Evolutionary conservation across 1,140 invertebrate species (phyloP), one percentile per base, ranked within the genome.

Genomic region (Archivesica marissinica): DNA sequence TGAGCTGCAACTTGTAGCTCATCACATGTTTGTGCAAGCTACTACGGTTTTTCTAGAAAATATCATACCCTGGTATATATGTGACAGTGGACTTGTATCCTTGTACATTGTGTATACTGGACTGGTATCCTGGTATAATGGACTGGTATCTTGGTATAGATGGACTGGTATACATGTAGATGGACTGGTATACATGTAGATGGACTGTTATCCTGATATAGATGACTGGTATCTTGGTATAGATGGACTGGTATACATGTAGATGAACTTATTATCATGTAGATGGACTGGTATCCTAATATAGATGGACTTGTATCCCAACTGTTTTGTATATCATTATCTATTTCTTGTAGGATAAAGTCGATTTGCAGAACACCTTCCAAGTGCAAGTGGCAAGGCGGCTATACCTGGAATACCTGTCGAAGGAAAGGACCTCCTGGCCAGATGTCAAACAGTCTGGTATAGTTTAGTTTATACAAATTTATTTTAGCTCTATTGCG

Each of bases 331-430:
- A 9, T 44, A 9, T 44, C 17, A 9, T 44, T n/a, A 56, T 15
- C n/a, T 25, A 56, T 23, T 30, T 72, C 0, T 72, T 44, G 30
- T 30, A 72, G 68, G 68, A 52, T 17, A 72, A 47, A 44, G 11
- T 17, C 35, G 41, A 33, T 50, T 11, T 47, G 44, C 50, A 50
- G 33, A 72, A 47, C n/a, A 50, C 68, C 0, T 72, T 17, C 20
- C 33, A 30, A 30, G 4, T 33, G 0, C 39, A 72, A 72, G 68
- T 47, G 25, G 50, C 50, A 44, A 50, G 15, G 39, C 2, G 25
- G 17, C 35, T 72, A 15, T 50, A 72, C 33, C 25, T 72, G 41
- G 41, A 72, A 23, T 47, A 72, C 41, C 41, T 72, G 39, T 6
- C 9, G 50, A 30, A 50, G 25, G 68, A 72, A 6, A 50, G 41